Base-by-base conservation (phyloP, 2,888 invertebrate species). In the Mayetiola destructor region DNA sequence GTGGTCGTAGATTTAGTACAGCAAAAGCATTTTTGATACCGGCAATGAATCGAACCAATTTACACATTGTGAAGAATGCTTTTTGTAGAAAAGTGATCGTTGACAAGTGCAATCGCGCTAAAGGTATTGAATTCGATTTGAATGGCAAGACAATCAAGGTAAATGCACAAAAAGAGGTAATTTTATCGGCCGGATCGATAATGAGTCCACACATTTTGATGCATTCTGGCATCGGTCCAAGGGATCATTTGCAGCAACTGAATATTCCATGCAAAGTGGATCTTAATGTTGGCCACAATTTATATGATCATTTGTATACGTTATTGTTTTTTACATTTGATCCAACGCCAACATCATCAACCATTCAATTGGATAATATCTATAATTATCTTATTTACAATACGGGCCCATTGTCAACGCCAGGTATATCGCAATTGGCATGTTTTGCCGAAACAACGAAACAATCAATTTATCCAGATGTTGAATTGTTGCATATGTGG, bases 91-190 rank as follows among this genome's bases (percentile, higher is more conserved):
- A 61, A 55, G 48, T 61, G 5, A n/a, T 56, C 0, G 36, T 58
- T 12, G 35, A 59, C 0, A 60, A 60, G 5, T 69, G 70, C 1
- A 75, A 74, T 60, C 64, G 65, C 56, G 77, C 77, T 0, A 68
- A 69, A 56, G 79, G 79, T 0, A 76, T 80, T 0, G 65, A 75
- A 59, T 77, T 75, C 58, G 65, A 12, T 3, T 5, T 9, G 12
- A 53, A 53, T 30, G 30, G 16, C 2, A 3, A 30, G 29, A 52
- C 52, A 20, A 35, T 54, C 4, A 23, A 27, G 23, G 57, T 16
- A 1, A 29, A 20, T 16, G 48, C 48, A 3, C 10, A 12, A 30
- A 29, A 20, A 30, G 53, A 53, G 20, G 29, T 53, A 4, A 53
- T 53, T 30, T 9, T 53, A 12, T 53, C 53, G 5, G 53, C 21